These are phyloP conservation scores for Pholis gunnellus DNA, from an alignment of 2,113 vertebrate genomes.

Conservation along the genomic window DNA sequence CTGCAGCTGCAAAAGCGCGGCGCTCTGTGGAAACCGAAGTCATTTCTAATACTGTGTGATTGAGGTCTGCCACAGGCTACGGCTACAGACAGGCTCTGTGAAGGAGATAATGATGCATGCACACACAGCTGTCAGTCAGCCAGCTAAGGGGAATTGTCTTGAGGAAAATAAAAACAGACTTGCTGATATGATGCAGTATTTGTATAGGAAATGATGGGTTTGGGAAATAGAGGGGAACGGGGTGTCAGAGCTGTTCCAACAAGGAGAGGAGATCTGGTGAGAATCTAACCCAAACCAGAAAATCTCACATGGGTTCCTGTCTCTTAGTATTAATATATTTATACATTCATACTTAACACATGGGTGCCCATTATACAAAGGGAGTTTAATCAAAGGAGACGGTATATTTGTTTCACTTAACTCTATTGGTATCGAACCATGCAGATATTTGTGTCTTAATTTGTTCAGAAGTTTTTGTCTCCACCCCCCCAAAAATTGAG, in stretches of 20 bases:
- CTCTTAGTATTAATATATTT: conserved; percentile 22
- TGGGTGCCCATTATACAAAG: conserved; percentile 9
- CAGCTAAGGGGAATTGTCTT: conserved; percentile 68
- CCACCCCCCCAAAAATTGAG: not conserved
- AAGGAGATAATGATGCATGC: conserved; percentile 77
- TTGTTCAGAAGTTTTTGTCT: conserved; percentile 13
- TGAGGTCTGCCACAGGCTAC: conserved; percentile 77
- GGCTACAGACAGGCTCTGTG: conserved; percentile 73
- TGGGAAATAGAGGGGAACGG: conserved; percentile 62
- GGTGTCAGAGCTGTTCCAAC: conserved; percentile 52
- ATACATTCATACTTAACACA: not conserved
- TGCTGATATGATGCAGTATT: conserved; percentile 68
- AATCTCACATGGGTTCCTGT: conserved; percentile 20
- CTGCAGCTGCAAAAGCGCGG: conserved; percentile 46
- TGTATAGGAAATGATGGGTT: conserved; percentile 73
- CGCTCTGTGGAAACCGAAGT: conserved; percentile 55
- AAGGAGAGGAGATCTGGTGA: conserved; percentile 39
- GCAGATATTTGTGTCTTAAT: conserved; percentile 23
- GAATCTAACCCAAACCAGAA: conserved; percentile 33
- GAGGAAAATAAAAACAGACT: conserved; percentile 74
- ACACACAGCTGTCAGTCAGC: conserved; percentile 78
- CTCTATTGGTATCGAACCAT: not conserved
- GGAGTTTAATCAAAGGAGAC: conserved; percentile 4
- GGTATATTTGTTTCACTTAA: not conserved
- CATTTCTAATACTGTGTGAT: conserved; percentile 68